Evolutionary conservation across 2,888 invertebrate species (phyloP), one percentile per base, ranked within the genome.

Genomic region (Apamea sordens): DNA sequence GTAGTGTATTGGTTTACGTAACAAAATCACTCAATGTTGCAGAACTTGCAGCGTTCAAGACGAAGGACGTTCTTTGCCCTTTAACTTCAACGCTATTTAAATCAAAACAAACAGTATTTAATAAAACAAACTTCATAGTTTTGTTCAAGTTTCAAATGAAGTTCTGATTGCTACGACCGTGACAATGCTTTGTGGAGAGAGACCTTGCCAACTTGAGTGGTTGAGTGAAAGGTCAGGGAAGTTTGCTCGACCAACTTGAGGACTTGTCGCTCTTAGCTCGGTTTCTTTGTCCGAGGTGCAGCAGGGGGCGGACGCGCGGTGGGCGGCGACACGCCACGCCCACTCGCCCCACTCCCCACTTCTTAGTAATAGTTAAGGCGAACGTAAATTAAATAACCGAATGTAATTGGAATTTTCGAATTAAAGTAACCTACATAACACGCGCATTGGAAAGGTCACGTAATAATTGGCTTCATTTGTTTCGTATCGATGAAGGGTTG

Each of bases 301-400:
- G 21, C 73, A 32, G 44, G 28, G 73, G 83, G 90, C 87, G 86
- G 81, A 77, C 78, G 76, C 71, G 50, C 68, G 56, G 79, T 83
- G 77, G 86, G 88, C 86, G 86, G 83, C 50, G 24, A 28, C 56
- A 6, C 11, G 81, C 47, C 77, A 84, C 88, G 89, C 88, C 88
- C 78, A 73, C 76, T 59, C 8, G 64, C 56, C 73, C n/a, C 71
- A 47, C 68, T 47, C 72, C 73, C 28, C 32, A 18, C 28, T 36
- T 50, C 32, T n/a, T 59, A 44, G 36, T 64, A 24, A 41, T 24
- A 44, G 13, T 59, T 71, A 15, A 44, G 67, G 67, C 28, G 41
- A 56, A 59, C 18, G 18, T 7, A 15, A 28, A 41, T 13, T 10
- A 78, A 32, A 41, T 61, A 53, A 53, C 32, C 13, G 0, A 44